Percentiles rank a stretch among this genome's conserved stretches.
phyloP scores from a whole-genome alignment of 2,113 vertebrate species.

The Entomyzon cyanotis region DNA sequence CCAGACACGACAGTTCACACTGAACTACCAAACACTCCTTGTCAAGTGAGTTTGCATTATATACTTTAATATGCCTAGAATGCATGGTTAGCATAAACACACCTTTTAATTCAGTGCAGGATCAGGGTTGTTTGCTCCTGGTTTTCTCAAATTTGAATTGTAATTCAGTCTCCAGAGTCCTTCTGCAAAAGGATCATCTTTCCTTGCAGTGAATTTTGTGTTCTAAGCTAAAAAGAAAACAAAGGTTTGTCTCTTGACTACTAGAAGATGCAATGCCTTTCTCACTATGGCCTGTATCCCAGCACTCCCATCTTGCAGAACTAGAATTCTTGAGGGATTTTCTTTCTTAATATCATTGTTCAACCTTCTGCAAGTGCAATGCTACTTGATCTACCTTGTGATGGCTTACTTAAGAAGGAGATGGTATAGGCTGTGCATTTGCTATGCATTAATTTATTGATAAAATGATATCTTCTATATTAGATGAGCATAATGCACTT shows the following conservation, averaged over 20 bases:
- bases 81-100: not conserved
- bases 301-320: not conserved
- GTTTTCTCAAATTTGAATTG: not conserved
- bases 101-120: not conserved
- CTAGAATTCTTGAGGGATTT: not conserved
- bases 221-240: not conserved
- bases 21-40: not conserved
- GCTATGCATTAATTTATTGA: not conserved
- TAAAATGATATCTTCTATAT: not conserved
- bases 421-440: not conserved
- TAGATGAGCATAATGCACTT: not conserved
- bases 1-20: not conserved
- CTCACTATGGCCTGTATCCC: not conserved
- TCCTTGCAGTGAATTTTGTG: not conserved
- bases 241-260: not conserved
- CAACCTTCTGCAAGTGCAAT: not conserved
- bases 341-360: not conserved
- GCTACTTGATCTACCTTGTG: not conserved
- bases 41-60: not conserved
- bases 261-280: not conserved
- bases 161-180: not conserved
- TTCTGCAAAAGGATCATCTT: not conserved
- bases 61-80: not conserved
- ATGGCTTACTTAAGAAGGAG: not conserved
- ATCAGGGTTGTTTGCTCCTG: not conserved